Evolutionary conservation across 2,797 vertebrate genomes (phyloP).

Genomic region (Benthosema pterotum): DNA sequence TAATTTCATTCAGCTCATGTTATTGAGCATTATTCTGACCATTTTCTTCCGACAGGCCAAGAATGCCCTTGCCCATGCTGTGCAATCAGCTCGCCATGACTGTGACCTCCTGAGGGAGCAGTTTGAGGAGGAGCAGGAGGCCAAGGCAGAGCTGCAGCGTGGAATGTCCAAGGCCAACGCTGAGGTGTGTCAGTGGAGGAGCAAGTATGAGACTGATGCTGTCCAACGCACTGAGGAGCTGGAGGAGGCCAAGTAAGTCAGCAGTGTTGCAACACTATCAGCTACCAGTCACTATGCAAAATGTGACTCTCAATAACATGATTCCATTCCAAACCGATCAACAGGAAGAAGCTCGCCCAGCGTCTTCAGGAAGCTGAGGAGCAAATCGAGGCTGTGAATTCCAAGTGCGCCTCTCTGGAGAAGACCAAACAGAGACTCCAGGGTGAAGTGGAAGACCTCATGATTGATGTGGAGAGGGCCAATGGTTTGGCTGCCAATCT

Average conservation of each 20-base stretch:
- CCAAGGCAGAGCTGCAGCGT: conserved; percentile 87
- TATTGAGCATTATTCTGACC: no score
- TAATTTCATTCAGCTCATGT: no score
- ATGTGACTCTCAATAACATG: not conserved
- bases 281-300: no score
- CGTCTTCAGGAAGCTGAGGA: conserved; percentile 88
- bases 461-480: conserved; percentile 87
- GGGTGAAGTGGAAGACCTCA: conserved; percentile 88
- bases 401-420: conserved; percentile 87
- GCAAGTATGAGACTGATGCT: conserved; percentile 87
- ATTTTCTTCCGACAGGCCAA: conserved; percentile 74
- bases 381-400: conserved; percentile 84
- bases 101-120: conserved; percentile 88
- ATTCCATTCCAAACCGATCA: not conserved
- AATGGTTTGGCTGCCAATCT: conserved; percentile 83
- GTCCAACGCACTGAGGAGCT: conserved; percentile 88
- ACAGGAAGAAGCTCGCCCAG: conserved; percentile 88
- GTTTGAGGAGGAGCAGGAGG: conserved; percentile 87
- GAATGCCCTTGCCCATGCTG: conserved; percentile 83
- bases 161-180: conserved; percentile 88
- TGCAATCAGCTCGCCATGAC: conserved; percentile 85
- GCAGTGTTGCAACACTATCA: not conserved
- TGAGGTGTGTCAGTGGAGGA: conserved; percentile 88
- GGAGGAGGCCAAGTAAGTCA: conserved; percentile 84
- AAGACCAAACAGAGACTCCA: conserved; percentile 90